Percentiles rank a stretch among this genome's conserved stretches.
Conservation (phyloP, 2,888 invertebrate genomes). For the Falcaria lacertinaria region DNA sequence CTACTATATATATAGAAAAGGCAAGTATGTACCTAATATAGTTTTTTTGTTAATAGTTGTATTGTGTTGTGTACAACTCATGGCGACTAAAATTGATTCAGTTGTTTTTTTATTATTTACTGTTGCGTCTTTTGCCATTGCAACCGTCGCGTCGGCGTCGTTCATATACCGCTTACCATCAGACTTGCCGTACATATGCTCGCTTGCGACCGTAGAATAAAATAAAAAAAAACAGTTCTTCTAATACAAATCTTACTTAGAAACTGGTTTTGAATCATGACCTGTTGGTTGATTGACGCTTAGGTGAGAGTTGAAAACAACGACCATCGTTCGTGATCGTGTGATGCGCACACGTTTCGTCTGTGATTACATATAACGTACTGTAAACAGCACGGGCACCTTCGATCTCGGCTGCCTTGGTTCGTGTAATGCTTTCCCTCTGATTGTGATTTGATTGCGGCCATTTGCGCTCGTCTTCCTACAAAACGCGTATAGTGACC, state of each 20-base stretch:
- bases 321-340: slow-evolving; percentile 45
- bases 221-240: too few relatives aligned
- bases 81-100: too few relatives aligned
- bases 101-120: too few relatives aligned
- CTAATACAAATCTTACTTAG: too few relatives aligned
- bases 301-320: slow-evolving; percentile 21
- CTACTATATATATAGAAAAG: slow-evolving; percentile 16
- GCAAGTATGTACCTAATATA: too few relatives aligned
- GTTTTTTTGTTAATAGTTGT: too few relatives aligned
- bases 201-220: too few relatives aligned
- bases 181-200: too few relatives aligned
- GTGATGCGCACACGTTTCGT: slow-evolving; percentile 46
- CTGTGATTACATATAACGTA: slow-evolving; percentile 65
- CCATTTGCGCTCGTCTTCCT: slow-evolving; percentile 57
- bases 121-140: too few relatives aligned
- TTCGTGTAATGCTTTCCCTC: slow-evolving; percentile 55
- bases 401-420: slow-evolving; percentile 33
- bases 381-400: slow-evolving; percentile 55
- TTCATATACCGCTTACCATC: too few relatives aligned
- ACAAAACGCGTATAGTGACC: slow-evolving; percentile 44
- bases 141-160: too few relatives aligned
- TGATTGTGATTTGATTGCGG: slow-evolving; percentile 72
- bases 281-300: background rate
- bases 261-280: background rate
- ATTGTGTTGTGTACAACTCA: background rate